These are phyloP conservation scores for Pollimyrus isidori DNA, from an alignment of 2,113 vertebrate genomes.

Conservation along the genomic window DNA sequence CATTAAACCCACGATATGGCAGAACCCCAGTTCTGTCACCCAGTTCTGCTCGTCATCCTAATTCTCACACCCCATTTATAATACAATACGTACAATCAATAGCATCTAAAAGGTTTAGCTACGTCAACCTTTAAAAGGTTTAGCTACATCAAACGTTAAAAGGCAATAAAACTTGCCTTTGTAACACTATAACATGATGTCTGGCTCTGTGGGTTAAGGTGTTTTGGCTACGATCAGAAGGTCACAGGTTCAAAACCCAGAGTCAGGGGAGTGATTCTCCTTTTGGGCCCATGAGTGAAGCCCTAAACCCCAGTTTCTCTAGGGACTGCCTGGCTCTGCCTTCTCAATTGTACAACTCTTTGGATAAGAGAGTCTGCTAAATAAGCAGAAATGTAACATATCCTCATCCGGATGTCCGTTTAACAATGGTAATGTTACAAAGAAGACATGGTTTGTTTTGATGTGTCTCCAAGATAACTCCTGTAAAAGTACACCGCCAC, in stretches of 20 bases:
- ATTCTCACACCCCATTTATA: not conserved
- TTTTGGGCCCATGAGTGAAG: not conserved
- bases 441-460: not conserved
- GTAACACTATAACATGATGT: not conserved
- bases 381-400: not conserved
- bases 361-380: not conserved
- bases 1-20: not conserved
- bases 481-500: not conserved
- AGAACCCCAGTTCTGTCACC: not conserved
- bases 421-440: not conserved
- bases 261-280: not conserved
- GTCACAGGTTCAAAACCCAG: not conserved
- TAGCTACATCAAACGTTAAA: not conserved
- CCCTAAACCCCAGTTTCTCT: not conserved
- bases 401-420: not conserved
- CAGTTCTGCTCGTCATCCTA: not conserved
- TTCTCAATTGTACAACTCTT: not conserved
- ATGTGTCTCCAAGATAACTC: not conserved
- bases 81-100: not conserved
- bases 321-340: not conserved
- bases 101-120: not conserved
- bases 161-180: not conserved
- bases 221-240: not conserved
- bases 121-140: not conserved
- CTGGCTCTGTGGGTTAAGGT: not conserved